Percentiles rank a stretch among this genome's conserved stretches.
These are phyloP conservation scores for Oryzias sinensis DNA, from an alignment of 2,797 vertebrate species.

Conservation along the genomic window DNA sequence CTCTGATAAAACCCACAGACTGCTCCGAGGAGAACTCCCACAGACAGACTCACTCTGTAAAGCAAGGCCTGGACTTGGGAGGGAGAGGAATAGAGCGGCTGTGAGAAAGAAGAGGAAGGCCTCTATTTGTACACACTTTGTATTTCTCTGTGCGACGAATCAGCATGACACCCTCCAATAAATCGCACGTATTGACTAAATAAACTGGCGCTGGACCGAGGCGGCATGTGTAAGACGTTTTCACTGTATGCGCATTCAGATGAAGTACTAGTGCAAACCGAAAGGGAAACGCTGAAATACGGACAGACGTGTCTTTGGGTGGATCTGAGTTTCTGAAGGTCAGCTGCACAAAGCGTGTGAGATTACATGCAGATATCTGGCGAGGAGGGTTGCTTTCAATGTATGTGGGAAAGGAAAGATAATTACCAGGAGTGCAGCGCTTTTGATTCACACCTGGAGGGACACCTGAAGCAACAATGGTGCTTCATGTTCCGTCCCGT, in stretches of 20 bases:
- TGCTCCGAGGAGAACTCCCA: slow-evolving; percentile 65
- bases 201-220: too few relatives aligned
- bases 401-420: too few relatives aligned
- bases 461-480: too few relatives aligned
- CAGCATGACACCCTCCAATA: neutral
- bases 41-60: slow-evolving; percentile 64
- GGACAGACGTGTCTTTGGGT: too few relatives aligned
- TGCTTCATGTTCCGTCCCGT: too few relatives aligned
- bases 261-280: neutral
- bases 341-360: too few relatives aligned
- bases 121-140: neutral
- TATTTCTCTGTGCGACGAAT: neutral
- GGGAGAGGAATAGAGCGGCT: slow-evolving; percentile 10
- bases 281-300: too few relatives aligned
- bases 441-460: too few relatives aligned
- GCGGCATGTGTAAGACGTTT: neutral
- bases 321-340: too few relatives aligned
- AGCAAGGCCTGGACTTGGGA: slow-evolving; percentile 11
- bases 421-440: too few relatives aligned
- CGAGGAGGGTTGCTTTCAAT: too few relatives aligned
- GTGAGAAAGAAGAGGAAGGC: slow-evolving; percentile 21
- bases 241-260: neutral
- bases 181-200: neutral
- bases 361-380: too few relatives aligned
- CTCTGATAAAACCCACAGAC: slow-evolving; percentile 73